These are phyloP conservation scores for Temnothorax unifasciatus DNA, from an alignment of 2,888 invertebrate species.

Conservation along the genomic window DNA sequence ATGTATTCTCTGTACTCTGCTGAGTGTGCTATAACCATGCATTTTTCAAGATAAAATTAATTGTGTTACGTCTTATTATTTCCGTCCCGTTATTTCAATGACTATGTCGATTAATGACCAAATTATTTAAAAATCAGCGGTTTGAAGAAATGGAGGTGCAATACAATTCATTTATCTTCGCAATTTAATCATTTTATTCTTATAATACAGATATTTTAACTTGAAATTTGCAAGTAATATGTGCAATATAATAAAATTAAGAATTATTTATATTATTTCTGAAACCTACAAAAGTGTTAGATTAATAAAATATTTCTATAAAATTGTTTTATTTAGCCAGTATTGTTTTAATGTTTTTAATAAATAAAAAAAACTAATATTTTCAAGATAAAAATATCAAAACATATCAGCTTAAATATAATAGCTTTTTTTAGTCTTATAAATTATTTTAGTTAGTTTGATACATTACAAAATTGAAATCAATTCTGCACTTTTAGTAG, in stretches of 20 bases:
- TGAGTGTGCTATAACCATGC: not conserved
- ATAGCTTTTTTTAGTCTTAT: no score
- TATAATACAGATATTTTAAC: slow-evolving; percentile 11
- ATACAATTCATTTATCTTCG: slow-evolving; percentile 1
- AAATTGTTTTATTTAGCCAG: slow-evolving; percentile 14
- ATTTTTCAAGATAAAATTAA: slow-evolving; percentile 41
- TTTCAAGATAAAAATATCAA: not conserved
- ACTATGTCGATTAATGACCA: slow-evolving; percentile 37
- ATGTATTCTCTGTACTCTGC: slow-evolving; percentile 32
- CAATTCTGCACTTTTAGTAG: not conserved
- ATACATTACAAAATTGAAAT: not conserved
- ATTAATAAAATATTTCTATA: not conserved
- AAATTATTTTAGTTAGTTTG: not conserved
- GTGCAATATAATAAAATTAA: not conserved
- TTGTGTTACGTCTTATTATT: slow-evolving; percentile 20
- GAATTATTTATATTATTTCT: not conserved
- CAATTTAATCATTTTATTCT: slow-evolving; percentile 22
- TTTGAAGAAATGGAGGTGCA: not conserved
- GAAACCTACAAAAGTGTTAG: not conserved
- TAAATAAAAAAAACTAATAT: not conserved
- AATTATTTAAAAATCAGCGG: slow-evolving; percentile 37
- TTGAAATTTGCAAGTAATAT: not conserved
- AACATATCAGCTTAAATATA: not conserved
- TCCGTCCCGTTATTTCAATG: slow-evolving; percentile 40
- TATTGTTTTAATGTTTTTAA: not conserved